Conservation (phyloP, 1,140 invertebrate genomes). For the Pemphigus obesinymphae region DNA sequence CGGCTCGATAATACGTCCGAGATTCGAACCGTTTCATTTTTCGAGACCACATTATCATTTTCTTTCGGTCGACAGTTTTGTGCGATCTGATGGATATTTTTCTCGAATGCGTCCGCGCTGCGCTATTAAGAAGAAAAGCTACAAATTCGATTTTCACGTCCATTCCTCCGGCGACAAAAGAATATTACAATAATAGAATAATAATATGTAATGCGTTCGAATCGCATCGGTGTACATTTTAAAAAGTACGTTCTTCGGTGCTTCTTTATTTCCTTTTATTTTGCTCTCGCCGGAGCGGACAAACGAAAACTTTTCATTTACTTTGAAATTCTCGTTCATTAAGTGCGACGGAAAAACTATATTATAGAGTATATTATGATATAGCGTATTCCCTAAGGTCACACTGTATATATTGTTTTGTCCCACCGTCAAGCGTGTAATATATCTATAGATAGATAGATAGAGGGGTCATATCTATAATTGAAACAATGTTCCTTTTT, state of each 20-base stretch:
- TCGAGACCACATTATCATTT: not conserved
- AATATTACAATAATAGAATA: not conserved
- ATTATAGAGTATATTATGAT: too few relatives aligned
- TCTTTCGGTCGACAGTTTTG: not conserved
- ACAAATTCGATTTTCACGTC: slow-evolving; percentile 12
- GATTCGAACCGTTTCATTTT: not conserved
- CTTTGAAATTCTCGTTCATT: not conserved
- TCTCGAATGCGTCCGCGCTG: not conserved
- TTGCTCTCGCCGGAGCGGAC: not conserved
- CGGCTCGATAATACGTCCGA: too few relatives aligned
- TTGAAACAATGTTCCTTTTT: too few relatives aligned
- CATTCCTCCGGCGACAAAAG: not conserved
- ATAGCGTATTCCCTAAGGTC: too few relatives aligned
- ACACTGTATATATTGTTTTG: too few relatives aligned
- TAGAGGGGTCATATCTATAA: too few relatives aligned
- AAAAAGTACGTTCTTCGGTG: not conserved
- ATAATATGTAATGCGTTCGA: not conserved
- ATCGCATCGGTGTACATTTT: not conserved
- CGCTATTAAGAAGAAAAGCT: not conserved
- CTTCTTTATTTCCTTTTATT: not conserved
- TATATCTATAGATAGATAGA: too few relatives aligned
- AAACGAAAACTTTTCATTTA: not conserved
- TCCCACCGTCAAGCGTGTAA: too few relatives aligned
- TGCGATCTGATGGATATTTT: not conserved
- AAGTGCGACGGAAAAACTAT: not conserved